phyloP scores from a whole-genome alignment of 2,797 vertebrate genomes.

The Alauda arvensis region DNA sequence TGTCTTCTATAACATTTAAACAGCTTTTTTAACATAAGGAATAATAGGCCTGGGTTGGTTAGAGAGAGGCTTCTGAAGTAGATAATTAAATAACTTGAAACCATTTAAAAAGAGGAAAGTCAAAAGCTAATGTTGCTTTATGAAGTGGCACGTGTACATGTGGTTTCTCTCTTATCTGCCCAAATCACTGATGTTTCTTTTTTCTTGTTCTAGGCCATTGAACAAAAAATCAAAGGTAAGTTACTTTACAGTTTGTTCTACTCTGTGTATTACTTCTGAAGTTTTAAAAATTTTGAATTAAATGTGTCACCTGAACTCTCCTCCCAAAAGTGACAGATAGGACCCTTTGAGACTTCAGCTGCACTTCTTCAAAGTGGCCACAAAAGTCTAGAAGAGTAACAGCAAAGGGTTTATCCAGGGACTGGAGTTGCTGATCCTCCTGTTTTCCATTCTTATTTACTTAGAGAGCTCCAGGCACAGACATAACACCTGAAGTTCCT shows the following conservation, averaged over 20 bases:
- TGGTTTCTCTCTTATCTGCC: conserved; percentile 8
- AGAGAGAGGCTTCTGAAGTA: conserved; percentile 6
- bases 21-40: conserved; percentile 14
- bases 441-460: not conserved
- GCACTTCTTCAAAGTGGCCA: not conserved
- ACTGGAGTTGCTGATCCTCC: not conserved
- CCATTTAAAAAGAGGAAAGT: not conserved
- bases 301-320: not conserved
- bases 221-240: conserved; percentile 84
- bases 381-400: not conserved
- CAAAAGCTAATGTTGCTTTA: conserved; percentile 13
- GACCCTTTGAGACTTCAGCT: not conserved
- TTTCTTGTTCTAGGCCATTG: conserved; percentile 80
- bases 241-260: conserved; percentile 59
- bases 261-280: not conserved
- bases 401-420: not conserved
- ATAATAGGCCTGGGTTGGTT: conserved; percentile 7
- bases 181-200: conserved; percentile 31
- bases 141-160: not conserved
- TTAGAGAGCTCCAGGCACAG: not conserved
- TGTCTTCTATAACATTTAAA: conserved; percentile 12
- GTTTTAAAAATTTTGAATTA: not conserved
- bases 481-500: not conserved
- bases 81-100: conserved; percentile 44
- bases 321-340: not conserved